Evolutionary conservation across 2,888 invertebrate species (phyloP), one percentile per base, ranked within the genome.

Genomic region (Chorisops tibialis): DNA sequence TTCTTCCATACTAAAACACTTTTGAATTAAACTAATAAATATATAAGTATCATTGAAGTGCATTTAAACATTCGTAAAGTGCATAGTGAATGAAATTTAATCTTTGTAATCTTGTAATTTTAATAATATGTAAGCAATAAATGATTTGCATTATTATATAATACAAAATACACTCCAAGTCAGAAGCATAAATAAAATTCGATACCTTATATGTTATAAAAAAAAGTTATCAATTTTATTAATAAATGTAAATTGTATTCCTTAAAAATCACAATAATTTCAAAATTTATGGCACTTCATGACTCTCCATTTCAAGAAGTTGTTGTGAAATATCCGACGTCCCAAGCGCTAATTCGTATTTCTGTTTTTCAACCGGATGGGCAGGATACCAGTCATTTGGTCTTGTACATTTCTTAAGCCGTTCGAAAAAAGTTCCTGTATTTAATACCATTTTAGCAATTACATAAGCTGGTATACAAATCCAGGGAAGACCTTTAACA

Each of bases 321-420:
- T 74, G 75, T 67, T 76, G 75, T 0, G 75, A 72, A 16, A 70
- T 67, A 37, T 77, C 75, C 3, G 70, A 64, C 62, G 71, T 72
- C 3, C 72, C 72, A 63, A 76, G 66, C 1, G 67, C 59, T 21
- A 73, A 72, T 45, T 74, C 73, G 62, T 76, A 77, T 11, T 67
- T 66, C 52, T 75, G 75, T 4, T 72, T 72, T 37, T 75, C 68
- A 21, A 69, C 68, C 51, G 70, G 66, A 51, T 75, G 72, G 1
- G 65, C 47, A 0, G 77, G 77, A 71, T 76, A 77, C 77, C 77
- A 77, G 63, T 78, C 77, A 6, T 71, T 74, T 6, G 78, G 74
- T 1, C 73, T 67, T 37, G 71, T 70, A 7, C 72, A 67, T 35
- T 71, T 70, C 12, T 61, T 67, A n/a, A 77, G 70, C 1, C 77